Base-by-base conservation (phyloP, 2,797 vertebrate genomes). In the Micrastur ruficollis region DNA sequence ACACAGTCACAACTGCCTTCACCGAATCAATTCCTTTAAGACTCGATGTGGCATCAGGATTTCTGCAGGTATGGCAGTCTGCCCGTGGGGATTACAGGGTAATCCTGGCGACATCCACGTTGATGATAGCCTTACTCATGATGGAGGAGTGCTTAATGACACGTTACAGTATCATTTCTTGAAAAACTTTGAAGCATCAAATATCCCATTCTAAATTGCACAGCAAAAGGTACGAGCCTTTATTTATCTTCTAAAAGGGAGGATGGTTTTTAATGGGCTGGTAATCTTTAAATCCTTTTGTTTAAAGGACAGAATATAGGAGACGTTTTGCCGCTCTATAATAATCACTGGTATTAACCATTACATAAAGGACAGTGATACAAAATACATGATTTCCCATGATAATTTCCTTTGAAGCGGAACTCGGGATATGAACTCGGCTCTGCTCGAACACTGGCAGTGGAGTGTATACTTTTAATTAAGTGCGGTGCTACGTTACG, bases 1-100 rank as follows among this genome's bases (percentile, higher is more conserved):
- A 17, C 31, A 15, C 59, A 46, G 6, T 5, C 52, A 3, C 21
- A 14, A 1, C 2, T 6, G 6, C 25, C 36, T 38, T 9, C 55
- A 2, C 44, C 16, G 21, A 15, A 49, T 12, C 40, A 22, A 31
- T 4, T 29, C 38, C 29, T 22, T 3, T 23, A 62, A 8, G 61
- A 23, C 19, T 12, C 1, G 2, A 25, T 5, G 14, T 0, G 3
- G 44, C 65, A 11, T 1, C 0, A 6, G 78, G 53, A 13, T 6
- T n/a, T 23, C 66, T 32, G 38, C 52, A 38, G 72, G 42, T 3
- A 6, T 2, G 4, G 13, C 79, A 49, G 8, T 2, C 50, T 4
- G 40, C 6, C 67, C 6, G 0, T 21, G 22, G 85, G 95, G 32
- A 11, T 1, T 2, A 2, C 26, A 4, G 62, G 22, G 21, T 12